Conservation (phyloP, 2,113 vertebrate genomes). For the Fukomys damarensis region DNA sequence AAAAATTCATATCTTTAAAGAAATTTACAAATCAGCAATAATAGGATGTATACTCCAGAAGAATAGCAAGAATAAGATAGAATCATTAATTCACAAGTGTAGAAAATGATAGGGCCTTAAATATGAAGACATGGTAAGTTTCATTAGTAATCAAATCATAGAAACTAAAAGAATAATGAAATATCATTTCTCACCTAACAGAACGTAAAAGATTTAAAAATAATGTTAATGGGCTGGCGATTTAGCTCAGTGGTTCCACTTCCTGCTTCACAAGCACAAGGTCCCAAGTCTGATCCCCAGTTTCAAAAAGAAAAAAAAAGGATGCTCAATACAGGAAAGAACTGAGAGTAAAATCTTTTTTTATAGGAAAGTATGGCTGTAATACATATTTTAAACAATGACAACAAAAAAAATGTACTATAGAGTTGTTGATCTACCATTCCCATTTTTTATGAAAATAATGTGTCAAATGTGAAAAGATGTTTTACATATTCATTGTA, state of each 20-base stretch:
- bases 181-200: neutral
- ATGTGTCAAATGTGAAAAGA: neutral
- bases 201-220: constrained; percentile 42
- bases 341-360: constrained; percentile 41
- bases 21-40: constrained; percentile 21
- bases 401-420: neutral
- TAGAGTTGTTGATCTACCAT: neutral
- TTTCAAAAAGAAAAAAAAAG: no score
- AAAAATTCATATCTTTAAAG: constrained; percentile 17
- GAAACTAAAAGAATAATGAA: constrained; percentile 51
- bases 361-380: neutral
- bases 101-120: neutral
- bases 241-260: no score
- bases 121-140: neutral
- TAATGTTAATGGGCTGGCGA: no score
- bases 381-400: neutral
- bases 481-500: constrained; percentile 21
- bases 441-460: constrained; percentile 41
- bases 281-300: no score
- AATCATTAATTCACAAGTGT: constrained; percentile 44
- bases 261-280: no score
- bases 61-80: neutral
- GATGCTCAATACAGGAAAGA: neutral
- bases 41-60: neutral
- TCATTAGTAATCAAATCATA: constrained; percentile 19